Evolutionary conservation across 2,113 vertebrate species (phyloP).

Genomic region (Ictidomys tridecemlineatus): DNA sequence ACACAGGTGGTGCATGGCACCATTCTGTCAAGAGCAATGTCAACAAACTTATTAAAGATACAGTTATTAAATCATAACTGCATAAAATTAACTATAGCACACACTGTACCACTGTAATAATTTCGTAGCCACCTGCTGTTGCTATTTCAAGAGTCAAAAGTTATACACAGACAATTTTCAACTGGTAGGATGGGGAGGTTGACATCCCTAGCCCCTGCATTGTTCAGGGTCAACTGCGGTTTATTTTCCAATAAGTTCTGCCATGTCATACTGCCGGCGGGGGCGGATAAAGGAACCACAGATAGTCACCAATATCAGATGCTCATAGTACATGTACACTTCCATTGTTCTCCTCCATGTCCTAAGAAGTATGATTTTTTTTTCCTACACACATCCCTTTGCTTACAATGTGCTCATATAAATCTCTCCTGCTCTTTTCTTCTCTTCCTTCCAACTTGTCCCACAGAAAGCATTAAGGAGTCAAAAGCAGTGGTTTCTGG

Average conservation of each 20-base stretch:
- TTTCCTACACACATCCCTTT: neutral
- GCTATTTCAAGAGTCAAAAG: neutral
- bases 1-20: neutral
- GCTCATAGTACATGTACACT: neutral
- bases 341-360: neutral
- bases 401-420: neutral
- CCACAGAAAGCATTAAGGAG: neutral
- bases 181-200: neutral
- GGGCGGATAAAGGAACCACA: neutral
- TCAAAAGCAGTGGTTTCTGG: neutral
- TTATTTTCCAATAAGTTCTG: neutral
- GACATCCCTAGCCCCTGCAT: neutral
- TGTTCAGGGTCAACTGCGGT: neutral
- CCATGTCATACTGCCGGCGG: neutral
- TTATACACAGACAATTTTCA: neutral
- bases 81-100: neutral
- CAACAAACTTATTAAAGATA: neutral
- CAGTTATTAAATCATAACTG: neutral
- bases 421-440: neutral
- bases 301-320: neutral
- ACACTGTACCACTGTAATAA: neutral
- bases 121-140: neutral
- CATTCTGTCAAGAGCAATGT: neutral
- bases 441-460: neutral
- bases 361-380: neutral